phyloP scores from a whole-genome alignment of 2,113 vertebrate genomes.

The Delphinapterus leucas region DNA sequence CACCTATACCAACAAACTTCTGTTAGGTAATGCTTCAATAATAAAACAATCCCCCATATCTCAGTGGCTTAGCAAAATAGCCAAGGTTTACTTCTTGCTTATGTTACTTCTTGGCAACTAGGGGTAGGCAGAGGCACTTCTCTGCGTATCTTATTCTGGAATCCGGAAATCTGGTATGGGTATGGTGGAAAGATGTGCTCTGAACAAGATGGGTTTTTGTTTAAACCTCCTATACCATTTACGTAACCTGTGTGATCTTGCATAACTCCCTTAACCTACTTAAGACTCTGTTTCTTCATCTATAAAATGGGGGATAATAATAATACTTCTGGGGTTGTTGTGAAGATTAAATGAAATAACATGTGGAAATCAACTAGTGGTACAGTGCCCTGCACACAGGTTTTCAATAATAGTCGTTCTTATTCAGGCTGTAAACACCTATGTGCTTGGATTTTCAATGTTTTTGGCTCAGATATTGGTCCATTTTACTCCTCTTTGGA shows the following conservation, averaged over 20 bases:
- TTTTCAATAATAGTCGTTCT: background rate
- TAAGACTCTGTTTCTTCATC: background rate
- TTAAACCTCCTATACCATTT: background rate
- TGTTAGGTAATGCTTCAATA: background rate
- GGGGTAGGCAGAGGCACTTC: background rate
- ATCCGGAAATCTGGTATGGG: background rate
- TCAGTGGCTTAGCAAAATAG: conserved; percentile 2
- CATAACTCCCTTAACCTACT: background rate
- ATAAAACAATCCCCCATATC: background rate
- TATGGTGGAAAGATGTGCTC: background rate
- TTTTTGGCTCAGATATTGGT: background rate
- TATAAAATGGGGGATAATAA: background rate
- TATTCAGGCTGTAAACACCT: background rate
- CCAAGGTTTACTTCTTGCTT: background rate
- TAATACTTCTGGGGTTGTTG: background rate
- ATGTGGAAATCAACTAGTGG: background rate
- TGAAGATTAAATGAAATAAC: background rate
- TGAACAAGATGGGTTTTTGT: background rate
- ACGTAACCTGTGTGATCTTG: background rate
- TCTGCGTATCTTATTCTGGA: background rate
- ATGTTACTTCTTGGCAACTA: background rate
- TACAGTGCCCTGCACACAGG: background rate
- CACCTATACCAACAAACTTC: background rate
- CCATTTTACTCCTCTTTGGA: background rate
- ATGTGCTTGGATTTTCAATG: background rate